Conservation (phyloP, 1,140 invertebrate species). For the Psilanteris sp. region DNA sequence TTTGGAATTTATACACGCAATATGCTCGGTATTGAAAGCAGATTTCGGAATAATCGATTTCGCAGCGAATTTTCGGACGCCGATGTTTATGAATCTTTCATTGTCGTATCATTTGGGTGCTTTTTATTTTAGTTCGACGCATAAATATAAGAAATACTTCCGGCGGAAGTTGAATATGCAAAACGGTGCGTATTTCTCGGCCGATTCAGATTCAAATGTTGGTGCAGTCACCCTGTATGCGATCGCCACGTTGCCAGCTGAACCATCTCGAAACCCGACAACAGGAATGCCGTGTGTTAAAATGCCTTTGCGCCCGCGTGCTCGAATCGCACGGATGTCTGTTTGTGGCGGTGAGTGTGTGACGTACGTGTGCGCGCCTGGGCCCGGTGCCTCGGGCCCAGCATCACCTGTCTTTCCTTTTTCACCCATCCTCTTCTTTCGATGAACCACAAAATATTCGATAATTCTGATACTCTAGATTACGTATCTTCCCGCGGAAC, state of each 20-base stretch:
- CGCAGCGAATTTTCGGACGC: too few relatives aligned
- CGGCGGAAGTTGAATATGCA: slow-evolving; percentile 39
- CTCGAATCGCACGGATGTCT: slow-evolving; percentile 47
- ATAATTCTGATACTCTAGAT: slow-evolving; percentile 59
- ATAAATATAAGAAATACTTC: slow-evolving; percentile 16
- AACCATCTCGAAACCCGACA: slow-evolving; percentile 73
- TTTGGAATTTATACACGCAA: too few relatives aligned
- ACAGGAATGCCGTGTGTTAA: slow-evolving; percentile 79
- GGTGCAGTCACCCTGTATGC: slow-evolving; percentile 65
- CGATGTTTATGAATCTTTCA: too few relatives aligned
- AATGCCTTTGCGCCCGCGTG: slow-evolving; percentile 72
- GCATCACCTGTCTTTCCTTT: slow-evolving; percentile 78
- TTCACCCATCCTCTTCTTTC: slow-evolving; percentile 48
- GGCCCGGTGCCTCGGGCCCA: slow-evolving; percentile 70
- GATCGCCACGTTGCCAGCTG: slow-evolving; percentile 76
- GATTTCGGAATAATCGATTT: too few relatives aligned
- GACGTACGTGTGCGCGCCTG: slow-evolving; percentile 22
- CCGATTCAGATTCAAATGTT: slow-evolving; percentile 49
- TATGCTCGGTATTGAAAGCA: too few relatives aligned
- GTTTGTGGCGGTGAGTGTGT: slow-evolving; percentile 26
- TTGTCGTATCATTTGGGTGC: too few relatives aligned
- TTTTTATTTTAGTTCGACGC: slow-evolving; percentile 3
- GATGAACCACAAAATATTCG: slow-evolving; percentile 61
- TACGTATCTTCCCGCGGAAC: slow-evolving; percentile 50
- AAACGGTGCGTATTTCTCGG: slow-evolving; percentile 25